Evolutionary conservation across 1,140 invertebrate species (phyloP).

Genomic region (Aphis gossypii): DNA sequence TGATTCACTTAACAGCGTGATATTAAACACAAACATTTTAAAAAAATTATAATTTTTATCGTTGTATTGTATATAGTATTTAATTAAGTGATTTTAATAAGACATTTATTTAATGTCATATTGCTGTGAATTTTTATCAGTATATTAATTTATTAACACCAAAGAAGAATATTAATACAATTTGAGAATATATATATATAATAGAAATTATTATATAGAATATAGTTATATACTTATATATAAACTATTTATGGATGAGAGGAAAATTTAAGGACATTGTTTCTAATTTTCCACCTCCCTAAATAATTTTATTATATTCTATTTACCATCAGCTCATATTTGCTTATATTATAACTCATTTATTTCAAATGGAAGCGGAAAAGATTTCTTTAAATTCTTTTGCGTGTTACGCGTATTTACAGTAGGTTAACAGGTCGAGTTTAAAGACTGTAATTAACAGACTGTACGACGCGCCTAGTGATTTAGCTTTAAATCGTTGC

Average conservation of each 20-base stretch:
- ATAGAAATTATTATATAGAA: not conserved
- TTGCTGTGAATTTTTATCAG: not conserved
- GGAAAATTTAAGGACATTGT: no score
- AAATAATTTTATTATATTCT: not conserved
- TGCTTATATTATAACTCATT: not conserved
- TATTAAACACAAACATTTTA: no score
- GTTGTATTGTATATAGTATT: no score
- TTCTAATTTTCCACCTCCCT: not conserved
- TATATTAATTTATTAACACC: not conserved
- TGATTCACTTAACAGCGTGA: no score
- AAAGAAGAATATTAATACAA: not conserved
- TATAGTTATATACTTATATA: not conserved
- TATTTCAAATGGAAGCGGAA: not conserved
- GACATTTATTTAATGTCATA: not conserved
- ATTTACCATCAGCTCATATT: not conserved
- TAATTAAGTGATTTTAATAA: not conserved
- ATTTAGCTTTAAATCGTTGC: not conserved
- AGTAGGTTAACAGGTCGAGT: not conserved
- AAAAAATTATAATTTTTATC: no score
- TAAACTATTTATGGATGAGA: not conserved
- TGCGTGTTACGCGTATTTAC: no score
- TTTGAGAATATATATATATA: not conserved
- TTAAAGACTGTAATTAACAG: not conserved
- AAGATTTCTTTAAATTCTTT: not conserved
- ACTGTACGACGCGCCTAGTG: not conserved